A percentile compares a stretch with the other conserved stretches of the same genome.
Conservation (phyloP, 2,113 vertebrate species). For the Neolamprologus variostigma region DNA sequence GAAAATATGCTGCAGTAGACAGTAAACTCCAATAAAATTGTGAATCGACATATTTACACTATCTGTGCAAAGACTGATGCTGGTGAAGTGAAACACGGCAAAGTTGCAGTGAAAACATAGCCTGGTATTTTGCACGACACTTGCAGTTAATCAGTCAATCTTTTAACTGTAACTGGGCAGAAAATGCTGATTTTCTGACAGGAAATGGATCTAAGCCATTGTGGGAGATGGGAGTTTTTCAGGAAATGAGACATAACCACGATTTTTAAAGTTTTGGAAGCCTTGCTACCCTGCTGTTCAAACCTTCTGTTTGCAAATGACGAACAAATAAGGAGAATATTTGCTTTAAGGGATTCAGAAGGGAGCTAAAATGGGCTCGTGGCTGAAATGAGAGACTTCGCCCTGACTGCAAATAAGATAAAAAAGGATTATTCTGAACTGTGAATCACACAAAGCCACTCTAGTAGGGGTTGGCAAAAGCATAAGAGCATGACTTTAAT, state of each 20-base stretch:
- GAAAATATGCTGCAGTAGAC: background rate
- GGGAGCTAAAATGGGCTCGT: background rate
- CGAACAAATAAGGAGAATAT: background rate
- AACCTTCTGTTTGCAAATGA: background rate
- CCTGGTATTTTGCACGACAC: background rate
- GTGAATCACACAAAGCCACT: background rate
- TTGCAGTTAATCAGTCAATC: background rate
- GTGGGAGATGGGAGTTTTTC: background rate
- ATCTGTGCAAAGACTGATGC: background rate
- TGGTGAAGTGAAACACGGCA: accelerated
- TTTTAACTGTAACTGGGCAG: background rate
- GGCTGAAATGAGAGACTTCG: background rate
- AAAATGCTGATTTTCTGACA: background rate
- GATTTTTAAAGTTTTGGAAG: background rate
- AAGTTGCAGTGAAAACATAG: accelerated
- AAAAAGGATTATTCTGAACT: background rate
- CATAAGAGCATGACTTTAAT: background rate
- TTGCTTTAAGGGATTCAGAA: background rate
- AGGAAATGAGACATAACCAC: background rate
- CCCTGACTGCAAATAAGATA: background rate
- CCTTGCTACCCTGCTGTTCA: background rate
- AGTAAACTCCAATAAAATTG: background rate
- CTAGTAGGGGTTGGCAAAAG: background rate
- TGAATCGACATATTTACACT: background rate
- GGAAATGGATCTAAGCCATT: background rate